Percentiles rank a stretch among this genome's conserved stretches.
Evolutionary conservation across 2,113 vertebrate species (phyloP).

Genomic region (Ancistrus triradiatus): DNA sequence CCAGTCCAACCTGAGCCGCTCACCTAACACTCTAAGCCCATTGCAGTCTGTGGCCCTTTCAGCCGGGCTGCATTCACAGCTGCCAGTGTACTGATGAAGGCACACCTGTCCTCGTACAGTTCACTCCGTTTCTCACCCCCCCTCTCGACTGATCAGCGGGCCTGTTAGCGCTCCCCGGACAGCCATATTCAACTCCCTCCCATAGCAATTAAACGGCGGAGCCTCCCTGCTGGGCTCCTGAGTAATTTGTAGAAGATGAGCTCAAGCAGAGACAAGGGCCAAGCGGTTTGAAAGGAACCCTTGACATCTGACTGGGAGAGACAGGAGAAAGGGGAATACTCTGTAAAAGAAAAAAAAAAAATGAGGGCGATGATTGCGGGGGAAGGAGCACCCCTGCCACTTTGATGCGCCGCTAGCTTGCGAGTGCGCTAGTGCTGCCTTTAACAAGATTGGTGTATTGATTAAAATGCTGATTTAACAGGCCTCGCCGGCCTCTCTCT

Average conservation of each 20-base stretch:
- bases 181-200: constrained; percentile 68
- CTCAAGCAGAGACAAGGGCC: constrained; percentile 45
- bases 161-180: constrained; percentile 64
- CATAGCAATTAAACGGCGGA: constrained; percentile 70
- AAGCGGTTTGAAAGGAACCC: constrained; percentile 47
- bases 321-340: constrained; percentile 27
- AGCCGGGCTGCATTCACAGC: constrained; percentile 68
- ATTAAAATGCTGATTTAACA: constrained; percentile 97
- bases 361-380: constrained; percentile 47
- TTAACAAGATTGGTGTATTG: constrained; percentile 97
- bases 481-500: constrained; percentile 73
- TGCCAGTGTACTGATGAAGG: constrained; percentile 74
- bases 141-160: constrained; percentile 54
- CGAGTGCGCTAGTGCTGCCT: constrained; percentile 67
- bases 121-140: constrained; percentile 25
- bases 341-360: constrained; percentile 7
- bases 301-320: constrained; percentile 47
- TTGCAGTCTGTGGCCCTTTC: constrained; percentile 45
- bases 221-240: constrained; percentile 61
- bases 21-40: constrained; percentile 40
- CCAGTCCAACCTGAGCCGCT: constrained; percentile 55
- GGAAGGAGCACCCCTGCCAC: constrained; percentile 52
- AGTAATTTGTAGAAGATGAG: constrained; percentile 62
- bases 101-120: constrained; percentile 65
- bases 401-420: constrained; percentile 78